phyloP scores from a whole-genome alignment of 1,140 invertebrate genomes.

The Ooceraea biroi region DNA sequence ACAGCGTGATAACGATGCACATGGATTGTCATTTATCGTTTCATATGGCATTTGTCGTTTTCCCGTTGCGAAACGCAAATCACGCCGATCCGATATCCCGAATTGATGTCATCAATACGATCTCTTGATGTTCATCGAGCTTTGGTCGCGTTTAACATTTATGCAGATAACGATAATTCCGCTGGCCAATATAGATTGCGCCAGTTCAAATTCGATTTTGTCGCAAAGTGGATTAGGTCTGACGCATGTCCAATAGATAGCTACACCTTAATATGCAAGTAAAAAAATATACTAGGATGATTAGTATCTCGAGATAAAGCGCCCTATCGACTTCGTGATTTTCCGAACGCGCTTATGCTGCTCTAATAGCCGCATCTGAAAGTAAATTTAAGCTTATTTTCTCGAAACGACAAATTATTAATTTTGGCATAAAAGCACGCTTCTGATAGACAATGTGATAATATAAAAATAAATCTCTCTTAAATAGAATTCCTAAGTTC shows the following conservation, averaged over 20 bases:
- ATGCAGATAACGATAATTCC: constrained; percentile 16
- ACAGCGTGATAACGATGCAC: constrained; percentile 3
- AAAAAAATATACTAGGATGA: constrained; percentile 16
- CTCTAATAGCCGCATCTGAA: neutral
- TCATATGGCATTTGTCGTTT: neutral
- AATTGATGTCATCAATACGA: constrained; percentile 15
- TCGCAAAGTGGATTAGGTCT: neutral
- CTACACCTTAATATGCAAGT: neutral
- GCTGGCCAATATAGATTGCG: neutral
- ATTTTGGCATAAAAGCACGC: neutral
- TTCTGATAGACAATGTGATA: constrained; percentile 26
- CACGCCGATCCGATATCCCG: neutral
- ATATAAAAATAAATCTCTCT: no score
- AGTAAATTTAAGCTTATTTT: neutral
- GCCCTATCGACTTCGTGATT: constrained; percentile 3
- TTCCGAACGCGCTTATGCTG: constrained; percentile 32
- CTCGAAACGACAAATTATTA: neutral
- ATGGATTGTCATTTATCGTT: constrained; percentile 13
- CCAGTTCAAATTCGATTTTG: neutral
- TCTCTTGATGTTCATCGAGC: neutral
- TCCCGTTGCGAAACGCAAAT: constrained; percentile 5
- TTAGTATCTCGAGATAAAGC: constrained; percentile 22
- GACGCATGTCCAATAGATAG: constrained; percentile 26
- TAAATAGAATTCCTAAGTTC: no score
- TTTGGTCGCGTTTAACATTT: constrained; percentile 22